These are phyloP conservation scores for Dorcus parallelipipedus DNA, from an alignment of 2,888 invertebrate genomes.

Conservation along the genomic window DNA sequence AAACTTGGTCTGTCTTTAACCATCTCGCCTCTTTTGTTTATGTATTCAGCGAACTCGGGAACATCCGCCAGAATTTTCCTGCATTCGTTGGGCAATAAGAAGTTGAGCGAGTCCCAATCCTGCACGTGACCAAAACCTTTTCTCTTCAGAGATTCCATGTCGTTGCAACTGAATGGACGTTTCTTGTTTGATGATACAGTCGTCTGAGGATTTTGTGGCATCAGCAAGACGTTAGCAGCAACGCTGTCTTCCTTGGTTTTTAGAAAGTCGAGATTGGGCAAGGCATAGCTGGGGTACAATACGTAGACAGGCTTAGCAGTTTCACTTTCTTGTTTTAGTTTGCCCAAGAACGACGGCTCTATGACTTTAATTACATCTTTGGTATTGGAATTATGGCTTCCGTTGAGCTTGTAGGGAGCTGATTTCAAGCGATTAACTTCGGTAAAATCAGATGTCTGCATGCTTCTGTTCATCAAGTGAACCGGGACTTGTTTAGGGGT, in stretches of 20 bases:
- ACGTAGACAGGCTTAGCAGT: conserved; percentile 74
- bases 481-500: conserved; percentile 44
- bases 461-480: conserved; percentile 66
- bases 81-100: conserved; percentile 82
- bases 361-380: conserved; percentile 59
- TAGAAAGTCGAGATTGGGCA: conserved; percentile 85
- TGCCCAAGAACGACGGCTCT: conserved; percentile 68
- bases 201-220: conserved; percentile 58
- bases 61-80: conserved; percentile 74
- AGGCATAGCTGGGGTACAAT: conserved; percentile 85
- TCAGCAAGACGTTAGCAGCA: conserved; percentile 65
- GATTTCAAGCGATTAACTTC: conserved; percentile 41
- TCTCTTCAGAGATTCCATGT: conserved; percentile 75
- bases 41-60: conserved; percentile 69
- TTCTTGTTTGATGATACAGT: conserved; percentile 50
- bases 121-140: conserved; percentile 80
- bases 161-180: conserved; percentile 76
- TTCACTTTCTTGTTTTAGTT: conserved; percentile 55
- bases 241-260: conserved; percentile 44
- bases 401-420: conserved; percentile 34
- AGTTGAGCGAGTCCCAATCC: conserved; percentile 91
- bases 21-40: conserved; percentile 54
- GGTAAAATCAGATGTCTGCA: conserved; percentile 65
- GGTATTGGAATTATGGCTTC: conserved; percentile 20
- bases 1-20: conserved; percentile 55